A percentile compares a stretch with the other conserved stretches of the same genome.
These are phyloP conservation scores for Drosophila peninsularis DNA, from an alignment of 2,888 invertebrate genomes.

Conservation along the genomic window DNA sequence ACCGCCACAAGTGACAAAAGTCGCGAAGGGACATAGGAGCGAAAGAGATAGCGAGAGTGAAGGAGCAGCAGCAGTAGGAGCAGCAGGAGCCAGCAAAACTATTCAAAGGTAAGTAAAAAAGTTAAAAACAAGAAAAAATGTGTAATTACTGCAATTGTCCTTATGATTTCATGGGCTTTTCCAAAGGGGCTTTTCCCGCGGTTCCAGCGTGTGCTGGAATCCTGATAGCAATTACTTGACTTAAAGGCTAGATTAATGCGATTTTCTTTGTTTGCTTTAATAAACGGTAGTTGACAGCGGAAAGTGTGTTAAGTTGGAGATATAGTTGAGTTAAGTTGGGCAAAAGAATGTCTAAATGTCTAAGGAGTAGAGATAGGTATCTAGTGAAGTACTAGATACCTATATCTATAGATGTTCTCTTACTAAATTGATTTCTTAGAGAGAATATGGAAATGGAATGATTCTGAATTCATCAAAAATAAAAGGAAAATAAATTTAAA, in stretches of 20 bases:
- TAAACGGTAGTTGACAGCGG: background rate
- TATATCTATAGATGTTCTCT: too few species aligned
- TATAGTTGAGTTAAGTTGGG: background rate
- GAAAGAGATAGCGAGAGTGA: background rate
- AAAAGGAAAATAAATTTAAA: too few species aligned
- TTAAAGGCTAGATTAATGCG: background rate
- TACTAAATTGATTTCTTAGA: too few species aligned
- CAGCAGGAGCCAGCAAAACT: conserved; percentile 7
- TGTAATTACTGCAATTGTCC: conserved; percentile 18
- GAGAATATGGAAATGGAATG: too few species aligned
- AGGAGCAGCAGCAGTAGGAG: background rate
- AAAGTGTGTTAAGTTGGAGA: background rate
- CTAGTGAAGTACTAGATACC: too few species aligned
- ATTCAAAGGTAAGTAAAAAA: conserved; percentile 41
- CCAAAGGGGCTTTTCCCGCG: conserved; percentile 1
- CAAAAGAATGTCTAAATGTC: background rate
- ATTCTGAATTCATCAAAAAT: too few species aligned
- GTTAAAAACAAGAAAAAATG: conserved; percentile 2
- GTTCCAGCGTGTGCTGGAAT: conserved; percentile 5
- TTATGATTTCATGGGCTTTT: conserved; percentile 18
- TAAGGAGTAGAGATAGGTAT: too few species aligned
- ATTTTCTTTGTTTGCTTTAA: background rate
- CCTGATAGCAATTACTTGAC: background rate
- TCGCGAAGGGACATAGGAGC: conserved; percentile 7
- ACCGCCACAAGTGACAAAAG: conserved; percentile 13